phyloP scores from a whole-genome alignment of 2,797 vertebrate species.

The Sus cebifrons region DNA sequence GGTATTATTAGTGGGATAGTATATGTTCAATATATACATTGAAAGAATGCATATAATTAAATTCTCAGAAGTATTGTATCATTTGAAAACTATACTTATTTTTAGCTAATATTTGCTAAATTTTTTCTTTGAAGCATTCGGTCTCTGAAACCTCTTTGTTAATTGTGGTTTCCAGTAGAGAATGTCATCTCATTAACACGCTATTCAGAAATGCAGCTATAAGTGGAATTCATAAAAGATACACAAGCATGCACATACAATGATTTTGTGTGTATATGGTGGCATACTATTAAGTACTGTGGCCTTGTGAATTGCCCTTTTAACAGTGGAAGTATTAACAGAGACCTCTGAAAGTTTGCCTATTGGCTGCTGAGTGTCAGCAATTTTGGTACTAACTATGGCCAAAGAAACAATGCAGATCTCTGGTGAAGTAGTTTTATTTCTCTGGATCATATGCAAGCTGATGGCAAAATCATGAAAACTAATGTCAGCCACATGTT shows the following conservation, averaged over 20 bases:
- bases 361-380: not conserved
- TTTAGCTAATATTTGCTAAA: not conserved
- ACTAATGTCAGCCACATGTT: not conserved
- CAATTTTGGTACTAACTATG: not conserved
- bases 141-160: not conserved
- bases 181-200: not conserved
- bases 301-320: not conserved
- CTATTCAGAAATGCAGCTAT: not conserved
- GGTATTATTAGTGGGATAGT: not conserved
- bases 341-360: not conserved
- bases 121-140: not conserved
- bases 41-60: not conserved
- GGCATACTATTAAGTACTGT: not conserved
- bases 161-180: not conserved
- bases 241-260: not conserved
- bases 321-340: not conserved
- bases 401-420: not conserved
- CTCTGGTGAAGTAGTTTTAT: not conserved
- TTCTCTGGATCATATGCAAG: not conserved
- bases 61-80: not conserved
- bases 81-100: not conserved
- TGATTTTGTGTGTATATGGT: not conserved
- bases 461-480: not conserved
- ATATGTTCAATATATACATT: not conserved
- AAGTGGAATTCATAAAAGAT: constrained; percentile 7